Evolutionary conservation across 2,113 vertebrate genomes (phyloP).

Genomic region (Solenodon paradoxus): DNA sequence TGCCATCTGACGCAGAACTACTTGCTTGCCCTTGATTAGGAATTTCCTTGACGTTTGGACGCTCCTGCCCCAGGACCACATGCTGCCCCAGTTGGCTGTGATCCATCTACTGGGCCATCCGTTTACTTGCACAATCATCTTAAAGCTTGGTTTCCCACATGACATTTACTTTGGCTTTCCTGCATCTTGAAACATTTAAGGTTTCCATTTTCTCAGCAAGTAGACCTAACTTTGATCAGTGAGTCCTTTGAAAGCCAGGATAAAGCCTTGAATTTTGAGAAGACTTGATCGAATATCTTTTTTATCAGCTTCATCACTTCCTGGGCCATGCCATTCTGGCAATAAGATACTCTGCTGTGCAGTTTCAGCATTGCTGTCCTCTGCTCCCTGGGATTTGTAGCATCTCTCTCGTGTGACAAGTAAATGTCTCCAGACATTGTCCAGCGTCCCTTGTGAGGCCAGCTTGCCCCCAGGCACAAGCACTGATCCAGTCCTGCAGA

Average conservation of each 20-base stretch:
- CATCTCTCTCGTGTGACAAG: neutral
- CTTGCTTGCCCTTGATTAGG: neutral
- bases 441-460: neutral
- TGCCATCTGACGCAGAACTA: neutral
- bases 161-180: neutral
- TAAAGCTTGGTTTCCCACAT: neutral
- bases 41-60: constrained; percentile 7
- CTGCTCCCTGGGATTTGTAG: rapidly evolving
- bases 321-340: neutral
- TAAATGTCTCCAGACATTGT: neutral
- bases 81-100: neutral
- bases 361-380: neutral
- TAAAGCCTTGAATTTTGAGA: neutral
- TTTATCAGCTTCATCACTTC: neutral
- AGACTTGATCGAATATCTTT: neutral
- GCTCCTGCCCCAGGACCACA: neutral
- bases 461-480: neutral
- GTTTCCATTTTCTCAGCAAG: neutral
- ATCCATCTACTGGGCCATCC: neutral
- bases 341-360: rapidly evolving
- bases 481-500: neutral
- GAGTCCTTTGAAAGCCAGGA: neutral
- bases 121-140: neutral
- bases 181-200: neutral
- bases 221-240: neutral